Evolutionary conservation across 2,888 invertebrate genomes (phyloP).

Genomic region (Linnaemya vulpina): DNA sequence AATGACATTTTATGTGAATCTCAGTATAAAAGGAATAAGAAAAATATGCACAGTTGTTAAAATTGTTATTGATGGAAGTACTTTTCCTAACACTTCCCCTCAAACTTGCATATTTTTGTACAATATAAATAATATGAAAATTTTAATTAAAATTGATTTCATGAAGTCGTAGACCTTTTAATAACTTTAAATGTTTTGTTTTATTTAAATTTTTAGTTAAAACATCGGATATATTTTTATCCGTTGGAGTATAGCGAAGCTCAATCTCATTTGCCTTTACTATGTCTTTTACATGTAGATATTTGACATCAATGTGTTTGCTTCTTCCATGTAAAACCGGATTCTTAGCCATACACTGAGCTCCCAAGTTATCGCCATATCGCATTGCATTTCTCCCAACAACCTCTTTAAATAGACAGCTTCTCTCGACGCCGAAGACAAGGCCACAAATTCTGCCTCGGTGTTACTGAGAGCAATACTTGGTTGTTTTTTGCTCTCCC

Average conservation of each 20-base stretch:
- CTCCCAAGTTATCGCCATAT: background rate
- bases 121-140: background rate
- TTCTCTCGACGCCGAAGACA: background rate
- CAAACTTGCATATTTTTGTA: background rate
- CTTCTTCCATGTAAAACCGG: background rate
- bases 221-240: background rate
- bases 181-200: background rate
- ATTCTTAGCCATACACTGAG: background rate
- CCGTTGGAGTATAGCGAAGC: background rate
- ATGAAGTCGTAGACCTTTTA: background rate
- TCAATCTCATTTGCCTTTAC: background rate
- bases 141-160: background rate
- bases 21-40: too few relatives aligned
- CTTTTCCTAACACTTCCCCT: background rate
- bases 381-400: too few relatives aligned
- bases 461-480: background rate
- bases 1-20: too few relatives aligned
- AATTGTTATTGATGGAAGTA: background rate
- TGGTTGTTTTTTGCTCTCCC: conserved; percentile 9
- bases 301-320: background rate
- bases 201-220: background rate
- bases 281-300: background rate
- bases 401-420: background rate
- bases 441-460: background rate
- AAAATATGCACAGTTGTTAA: too few relatives aligned